Evolutionary conservation across 1,140 invertebrate species (phyloP).

Genomic region (Bombus superbus): DNA sequence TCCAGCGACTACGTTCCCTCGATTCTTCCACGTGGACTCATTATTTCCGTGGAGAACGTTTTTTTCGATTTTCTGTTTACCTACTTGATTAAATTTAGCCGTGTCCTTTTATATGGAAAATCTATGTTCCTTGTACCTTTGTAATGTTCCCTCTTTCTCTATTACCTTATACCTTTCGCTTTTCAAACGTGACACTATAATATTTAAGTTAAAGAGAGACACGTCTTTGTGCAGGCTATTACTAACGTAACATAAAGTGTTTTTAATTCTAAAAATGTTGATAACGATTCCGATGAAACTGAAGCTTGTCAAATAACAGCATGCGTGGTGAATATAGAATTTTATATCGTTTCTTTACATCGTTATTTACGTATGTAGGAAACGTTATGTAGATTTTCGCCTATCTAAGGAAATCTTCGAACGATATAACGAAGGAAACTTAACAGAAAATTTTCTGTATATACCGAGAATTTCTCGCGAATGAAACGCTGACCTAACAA

Average conservation of each 20-base stretch:
- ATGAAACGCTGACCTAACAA: no score
- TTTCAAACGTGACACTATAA: background rate
- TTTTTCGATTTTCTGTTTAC: background rate
- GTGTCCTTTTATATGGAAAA: background rate
- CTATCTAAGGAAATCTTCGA: no score
- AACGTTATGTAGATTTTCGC: no score
- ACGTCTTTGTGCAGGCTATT: background rate
- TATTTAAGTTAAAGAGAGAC: no score
- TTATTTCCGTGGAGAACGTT: background rate
- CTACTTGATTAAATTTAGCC: background rate
- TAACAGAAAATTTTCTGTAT: no score
- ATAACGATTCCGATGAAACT: no score
- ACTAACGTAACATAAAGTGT: background rate
- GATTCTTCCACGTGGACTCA: background rate
- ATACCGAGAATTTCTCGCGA: no score
- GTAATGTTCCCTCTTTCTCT: background rate
- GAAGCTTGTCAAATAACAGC: background rate
- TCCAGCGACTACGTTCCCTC: background rate
- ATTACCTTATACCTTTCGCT: background rate
- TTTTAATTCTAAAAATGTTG: no score
- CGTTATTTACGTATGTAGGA: no score
- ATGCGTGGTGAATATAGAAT: background rate
- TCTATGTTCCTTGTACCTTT: background rate
- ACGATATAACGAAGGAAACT: no score
- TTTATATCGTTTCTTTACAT: no score